These are phyloP conservation scores for Nothocercus julius DNA, from an alignment of 2,113 vertebrate genomes.

Conservation along the genomic window DNA sequence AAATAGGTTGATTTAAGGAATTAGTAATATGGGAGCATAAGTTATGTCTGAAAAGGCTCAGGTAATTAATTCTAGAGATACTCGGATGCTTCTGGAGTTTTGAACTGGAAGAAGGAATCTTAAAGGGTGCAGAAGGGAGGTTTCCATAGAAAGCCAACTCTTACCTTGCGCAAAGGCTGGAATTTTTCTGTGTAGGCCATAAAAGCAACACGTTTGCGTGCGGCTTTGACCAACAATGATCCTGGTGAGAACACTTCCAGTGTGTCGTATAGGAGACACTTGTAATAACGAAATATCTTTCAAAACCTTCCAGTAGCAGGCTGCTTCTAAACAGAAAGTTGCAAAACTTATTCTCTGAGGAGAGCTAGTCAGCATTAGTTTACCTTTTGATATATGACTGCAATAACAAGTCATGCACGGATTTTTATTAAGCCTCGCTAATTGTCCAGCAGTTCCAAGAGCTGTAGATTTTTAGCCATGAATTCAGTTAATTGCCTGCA, in stretches of 20 bases:
- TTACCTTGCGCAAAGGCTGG: background rate
- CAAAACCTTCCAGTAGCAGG: background rate
- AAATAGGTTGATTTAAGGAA: background rate
- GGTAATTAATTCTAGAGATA: background rate
- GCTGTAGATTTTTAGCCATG: background rate
- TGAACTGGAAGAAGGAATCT: background rate
- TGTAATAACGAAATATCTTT: background rate
- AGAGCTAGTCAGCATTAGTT: background rate
- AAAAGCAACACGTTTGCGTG: background rate
- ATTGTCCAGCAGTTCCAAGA: constrained; percentile 22
- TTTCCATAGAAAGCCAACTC: background rate
- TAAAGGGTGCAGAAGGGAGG: background rate
- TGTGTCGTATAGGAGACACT: background rate
- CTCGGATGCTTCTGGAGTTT: background rate
- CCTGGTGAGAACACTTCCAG: background rate
- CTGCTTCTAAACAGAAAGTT: background rate
- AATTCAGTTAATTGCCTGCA: background rate
- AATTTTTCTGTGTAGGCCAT: background rate
- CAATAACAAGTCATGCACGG: background rate
- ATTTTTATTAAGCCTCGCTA: constrained; percentile 18
- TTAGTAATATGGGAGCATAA: background rate
- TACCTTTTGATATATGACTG: background rate
- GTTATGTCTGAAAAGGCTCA: background rate
- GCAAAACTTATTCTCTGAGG: background rate
- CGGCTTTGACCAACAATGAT: background rate